phyloP scores from a whole-genome alignment of 1,140 invertebrate species.

The Tenebrio molitor region DNA sequence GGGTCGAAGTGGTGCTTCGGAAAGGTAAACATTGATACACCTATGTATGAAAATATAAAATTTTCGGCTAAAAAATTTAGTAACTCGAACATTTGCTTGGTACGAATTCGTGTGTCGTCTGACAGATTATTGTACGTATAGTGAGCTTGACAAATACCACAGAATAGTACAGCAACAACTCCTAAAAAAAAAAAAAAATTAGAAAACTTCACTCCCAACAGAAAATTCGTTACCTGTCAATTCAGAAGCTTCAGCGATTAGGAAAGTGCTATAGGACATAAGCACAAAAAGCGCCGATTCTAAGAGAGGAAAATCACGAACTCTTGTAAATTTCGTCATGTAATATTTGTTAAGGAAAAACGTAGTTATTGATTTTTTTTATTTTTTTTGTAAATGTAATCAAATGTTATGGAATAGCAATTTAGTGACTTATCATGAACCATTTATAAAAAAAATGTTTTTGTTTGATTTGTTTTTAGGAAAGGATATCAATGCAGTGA shows the following conservation, averaged over 20 bases:
- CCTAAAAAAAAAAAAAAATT: conserved; percentile 70
- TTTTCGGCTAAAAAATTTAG: conserved; percentile 98
- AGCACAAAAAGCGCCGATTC: conserved; percentile 97
- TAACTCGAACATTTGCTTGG: conserved; percentile 96
- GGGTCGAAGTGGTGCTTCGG: conserved; percentile 94
- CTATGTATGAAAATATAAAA: conserved; percentile 99
- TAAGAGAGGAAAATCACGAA: conserved; percentile 94
- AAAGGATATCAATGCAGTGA: conserved; percentile 92
- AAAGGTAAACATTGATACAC: conserved; percentile 98
- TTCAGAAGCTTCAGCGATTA: conserved; percentile 95
- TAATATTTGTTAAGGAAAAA: conserved; percentile 67
- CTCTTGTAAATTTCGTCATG: conserved; percentile 96
- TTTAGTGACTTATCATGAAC: too few species aligned
- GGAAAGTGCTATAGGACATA: conserved; percentile 98
- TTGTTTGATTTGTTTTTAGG: too few species aligned
- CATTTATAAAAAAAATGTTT: too few species aligned
- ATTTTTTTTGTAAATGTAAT: too few species aligned
- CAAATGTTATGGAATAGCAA: too few species aligned
- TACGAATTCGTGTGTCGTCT: conserved; percentile 86
- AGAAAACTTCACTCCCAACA: not conserved
- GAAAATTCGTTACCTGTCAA: conserved; percentile 91
- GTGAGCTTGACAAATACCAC: conserved; percentile 99
- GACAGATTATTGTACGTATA: conserved; percentile 99
- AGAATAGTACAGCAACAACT: conserved; percentile 96
- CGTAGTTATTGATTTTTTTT: too few species aligned